A percentile compares a stretch with the other conserved stretches of the same genome.
These are phyloP conservation scores for Cryptops parisi DNA, from an alignment of 2,888 invertebrate genomes.

Conservation along the genomic window DNA sequence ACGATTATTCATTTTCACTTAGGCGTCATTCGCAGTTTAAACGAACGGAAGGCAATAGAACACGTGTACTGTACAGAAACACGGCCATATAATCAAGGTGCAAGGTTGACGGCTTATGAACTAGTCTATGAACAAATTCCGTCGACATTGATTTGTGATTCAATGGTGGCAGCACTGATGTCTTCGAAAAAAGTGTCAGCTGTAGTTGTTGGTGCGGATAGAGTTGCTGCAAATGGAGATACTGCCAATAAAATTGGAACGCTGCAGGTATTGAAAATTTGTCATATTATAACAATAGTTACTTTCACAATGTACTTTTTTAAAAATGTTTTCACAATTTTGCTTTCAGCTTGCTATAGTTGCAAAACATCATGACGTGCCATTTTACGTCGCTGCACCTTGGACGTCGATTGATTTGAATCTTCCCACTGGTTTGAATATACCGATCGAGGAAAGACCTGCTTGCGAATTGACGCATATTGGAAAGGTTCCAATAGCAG, in stretches of 20 bases:
- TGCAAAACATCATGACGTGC: constrained; percentile 77
- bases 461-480: constrained; percentile 81
- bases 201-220: constrained; percentile 94
- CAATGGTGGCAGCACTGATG: constrained; percentile 87
- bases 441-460: constrained; percentile 87
- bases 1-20: no score
- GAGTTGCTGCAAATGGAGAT: constrained; percentile 92
- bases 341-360: constrained; percentile 59
- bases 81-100: constrained; percentile 94
- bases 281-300: no score
- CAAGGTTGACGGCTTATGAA: constrained; percentile 90
- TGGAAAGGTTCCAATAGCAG: constrained; percentile 72
- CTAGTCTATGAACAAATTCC: constrained; percentile 83
- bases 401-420: constrained; percentile 71
- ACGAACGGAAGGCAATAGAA: constrained; percentile 45
- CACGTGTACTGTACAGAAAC: constrained; percentile 95
- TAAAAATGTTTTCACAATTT: neutral
- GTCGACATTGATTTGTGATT: constrained; percentile 82
- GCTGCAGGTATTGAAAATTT: constrained; percentile 51
- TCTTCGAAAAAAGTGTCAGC: constrained; percentile 65
- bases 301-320: no score
- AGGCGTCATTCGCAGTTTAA: constrained; percentile 68
- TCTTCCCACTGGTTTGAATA: constrained; percentile 63
- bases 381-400: constrained; percentile 93
- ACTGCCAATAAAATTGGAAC: constrained; percentile 99